Conservation (phyloP, 2,888 invertebrate genomes). For the Diarsia mendica region DNA sequence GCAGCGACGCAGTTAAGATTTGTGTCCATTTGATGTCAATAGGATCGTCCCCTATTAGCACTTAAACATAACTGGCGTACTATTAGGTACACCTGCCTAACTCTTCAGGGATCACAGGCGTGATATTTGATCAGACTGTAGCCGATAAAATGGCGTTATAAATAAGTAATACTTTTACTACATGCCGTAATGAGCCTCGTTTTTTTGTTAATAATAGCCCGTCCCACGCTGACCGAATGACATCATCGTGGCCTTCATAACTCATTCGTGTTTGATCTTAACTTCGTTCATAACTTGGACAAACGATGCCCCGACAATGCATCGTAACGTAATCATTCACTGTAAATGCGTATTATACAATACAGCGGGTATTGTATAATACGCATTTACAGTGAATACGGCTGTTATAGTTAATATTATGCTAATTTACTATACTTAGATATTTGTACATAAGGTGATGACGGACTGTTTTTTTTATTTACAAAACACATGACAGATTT, state of each 20-base stretch:
- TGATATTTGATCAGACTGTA: background rate
- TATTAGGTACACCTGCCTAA: no score
- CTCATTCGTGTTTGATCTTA: conserved; percentile 60
- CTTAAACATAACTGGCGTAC: no score
- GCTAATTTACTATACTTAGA: background rate
- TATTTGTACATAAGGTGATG: conserved; percentile 14
- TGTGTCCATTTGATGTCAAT: no score
- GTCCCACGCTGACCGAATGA: conserved; percentile 66
- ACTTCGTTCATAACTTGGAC: conserved; percentile 56
- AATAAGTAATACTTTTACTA: conserved; percentile 50
- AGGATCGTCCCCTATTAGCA: no score
- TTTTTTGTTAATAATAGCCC: conserved; percentile 57
- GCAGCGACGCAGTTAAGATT: no score
- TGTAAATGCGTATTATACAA: conserved; percentile 34
- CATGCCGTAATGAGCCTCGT: conserved; percentile 45
- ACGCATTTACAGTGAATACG: no score
- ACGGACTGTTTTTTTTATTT: background rate
- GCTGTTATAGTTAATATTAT: conserved; percentile 36
- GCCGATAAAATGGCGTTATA: conserved; percentile 25
- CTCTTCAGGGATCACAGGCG: no score
- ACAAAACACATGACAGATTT: no score
- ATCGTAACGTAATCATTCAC: conserved; percentile 46
- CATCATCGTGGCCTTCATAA: conserved; percentile 66
- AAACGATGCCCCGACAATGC: conserved; percentile 51
- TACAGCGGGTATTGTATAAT: no score